Base-by-base conservation (phyloP, 2,113 vertebrate genomes). In the Cephalopholis sonnerati region DNA sequence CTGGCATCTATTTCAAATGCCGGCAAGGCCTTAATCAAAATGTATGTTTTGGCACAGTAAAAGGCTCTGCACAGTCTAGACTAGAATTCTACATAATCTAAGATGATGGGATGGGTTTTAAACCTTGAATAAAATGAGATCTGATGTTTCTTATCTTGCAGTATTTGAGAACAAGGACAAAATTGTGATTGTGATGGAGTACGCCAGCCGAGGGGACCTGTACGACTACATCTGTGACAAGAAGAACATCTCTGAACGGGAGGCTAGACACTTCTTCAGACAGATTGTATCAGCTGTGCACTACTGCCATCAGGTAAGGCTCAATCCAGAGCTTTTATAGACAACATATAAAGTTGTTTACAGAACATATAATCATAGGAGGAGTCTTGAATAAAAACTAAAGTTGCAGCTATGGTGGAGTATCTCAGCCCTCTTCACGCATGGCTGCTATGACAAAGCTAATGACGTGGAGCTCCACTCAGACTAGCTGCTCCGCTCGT, bases 101-200 rank as follows among this genome's bases (percentile, higher is more conserved):
- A 1, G 16, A 16, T 63, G 39, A 41, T 57, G 0, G 17, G 5
- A 59, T 68, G 4, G 16, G 29, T 81, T 39, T 70, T 9, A 81
- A 73, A 59, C n/a, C 20, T 54, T 67, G 8, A 72, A 46, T 81
- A 29, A 39, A 50, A 61, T 1, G 4, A 2, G 5, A 16, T 63
- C 15, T 57, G 3, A 4, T 86, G 3, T 77, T 50, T 62, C 63
- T 79, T 24, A 1, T 63, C 16, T 55, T 2, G 0, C 88, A 99
- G 98, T 99, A 83, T 99, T 99, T 58, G 98, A 99, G 89, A 99
- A 97, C 92, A 98, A 96, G 93, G 97, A 97, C 92, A 99, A 99
- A 92, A 99, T 99, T 0, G 98, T 99, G 85, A 99, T 99, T 0
- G 97, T 99, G 92, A 99, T 99, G 98, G 98, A 99, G 44, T 99